A percentile compares a stretch with the other conserved stretches of the same genome.
phyloP scores from a whole-genome alignment of 1,140 invertebrate species.

The Conus ventricosus region DNA sequence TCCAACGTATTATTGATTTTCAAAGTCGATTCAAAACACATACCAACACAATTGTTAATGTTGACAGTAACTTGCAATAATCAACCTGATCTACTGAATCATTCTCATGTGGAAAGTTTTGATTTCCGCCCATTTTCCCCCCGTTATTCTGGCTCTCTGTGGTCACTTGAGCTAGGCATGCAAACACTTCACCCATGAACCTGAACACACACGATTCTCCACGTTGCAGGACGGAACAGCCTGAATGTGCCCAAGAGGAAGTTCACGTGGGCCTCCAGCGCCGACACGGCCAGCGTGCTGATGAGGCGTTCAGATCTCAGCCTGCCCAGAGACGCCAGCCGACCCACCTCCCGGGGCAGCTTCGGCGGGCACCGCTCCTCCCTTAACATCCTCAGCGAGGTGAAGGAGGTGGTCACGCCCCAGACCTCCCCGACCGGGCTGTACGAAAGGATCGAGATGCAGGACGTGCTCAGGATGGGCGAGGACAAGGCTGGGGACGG shows the following conservation, averaged over 20 bases:
- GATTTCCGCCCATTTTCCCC: too few species aligned
- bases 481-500: background rate
- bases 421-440: constrained; percentile 15
- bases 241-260: constrained; percentile 4
- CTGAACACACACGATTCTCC: too few species aligned
- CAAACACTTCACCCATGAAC: too few species aligned
- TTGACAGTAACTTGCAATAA: too few species aligned
- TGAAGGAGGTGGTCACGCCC: constrained; percentile 28
- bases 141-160: too few species aligned
- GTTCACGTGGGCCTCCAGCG: constrained; percentile 24
- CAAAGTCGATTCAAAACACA: too few species aligned
- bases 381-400: constrained; percentile 32
- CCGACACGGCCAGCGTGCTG: constrained; percentile 1
- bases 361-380: constrained; percentile 35
- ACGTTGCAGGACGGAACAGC: background rate
- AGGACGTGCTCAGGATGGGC: background rate
- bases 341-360: constrained; percentile 21
- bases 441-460: constrained; percentile 30
- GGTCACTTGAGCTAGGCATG: too few species aligned
- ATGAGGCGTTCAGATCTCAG: background rate
- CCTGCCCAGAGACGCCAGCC: background rate
- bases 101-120: too few species aligned
- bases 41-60: too few species aligned
- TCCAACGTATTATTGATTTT: too few species aligned
- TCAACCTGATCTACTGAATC: too few species aligned